These are phyloP conservation scores for Orthosia incerta DNA, from an alignment of 2,888 invertebrate genomes.

Conservation along the genomic window DNA sequence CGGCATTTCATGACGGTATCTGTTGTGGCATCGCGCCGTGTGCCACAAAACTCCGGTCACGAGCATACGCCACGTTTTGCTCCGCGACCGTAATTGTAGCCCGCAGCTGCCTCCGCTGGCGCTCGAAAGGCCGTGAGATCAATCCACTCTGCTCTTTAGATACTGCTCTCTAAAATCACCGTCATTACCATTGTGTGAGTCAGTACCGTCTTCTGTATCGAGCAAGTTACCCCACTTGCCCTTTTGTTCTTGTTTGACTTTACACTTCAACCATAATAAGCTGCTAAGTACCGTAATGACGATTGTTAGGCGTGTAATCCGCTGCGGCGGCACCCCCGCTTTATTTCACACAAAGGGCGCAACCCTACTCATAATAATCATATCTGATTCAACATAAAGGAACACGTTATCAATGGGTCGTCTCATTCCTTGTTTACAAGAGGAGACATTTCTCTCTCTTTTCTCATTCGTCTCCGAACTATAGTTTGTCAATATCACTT, in stretches of 20 bases:
- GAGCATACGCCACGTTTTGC: constrained; percentile 85
- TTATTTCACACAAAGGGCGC: constrained; percentile 73
- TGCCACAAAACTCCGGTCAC: constrained; percentile 87
- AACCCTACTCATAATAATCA: constrained; percentile 80
- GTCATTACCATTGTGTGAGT: constrained; percentile 42
- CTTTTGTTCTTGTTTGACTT: constrained; percentile 78
- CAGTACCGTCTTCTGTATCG: constrained; percentile 17
- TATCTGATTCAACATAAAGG: constrained; percentile 67
- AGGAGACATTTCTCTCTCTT: constrained; percentile 66
- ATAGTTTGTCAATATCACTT: constrained; percentile 80
- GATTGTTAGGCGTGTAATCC: constrained; percentile 85
- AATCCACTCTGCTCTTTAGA: constrained; percentile 72
- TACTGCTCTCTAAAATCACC: constrained; percentile 57
- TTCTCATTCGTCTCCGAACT: constrained; percentile 63
- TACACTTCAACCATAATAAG: constrained; percentile 82
- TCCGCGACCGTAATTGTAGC: constrained; percentile 86
- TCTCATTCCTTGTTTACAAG: constrained; percentile 67
- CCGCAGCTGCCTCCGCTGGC: constrained; percentile 84
- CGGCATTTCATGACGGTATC: constrained; percentile 89
- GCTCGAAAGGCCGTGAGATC: constrained; percentile 82
- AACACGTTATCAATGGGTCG: constrained; percentile 63
- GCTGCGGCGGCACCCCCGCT: constrained; percentile 78
- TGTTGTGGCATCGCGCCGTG: constrained; percentile 83
- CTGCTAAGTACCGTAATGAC: constrained; percentile 83
- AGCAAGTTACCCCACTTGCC: constrained; percentile 44